These are phyloP conservation scores for Atherix ibis DNA, from an alignment of 2,888 invertebrate species.

Conservation along the genomic window DNA sequence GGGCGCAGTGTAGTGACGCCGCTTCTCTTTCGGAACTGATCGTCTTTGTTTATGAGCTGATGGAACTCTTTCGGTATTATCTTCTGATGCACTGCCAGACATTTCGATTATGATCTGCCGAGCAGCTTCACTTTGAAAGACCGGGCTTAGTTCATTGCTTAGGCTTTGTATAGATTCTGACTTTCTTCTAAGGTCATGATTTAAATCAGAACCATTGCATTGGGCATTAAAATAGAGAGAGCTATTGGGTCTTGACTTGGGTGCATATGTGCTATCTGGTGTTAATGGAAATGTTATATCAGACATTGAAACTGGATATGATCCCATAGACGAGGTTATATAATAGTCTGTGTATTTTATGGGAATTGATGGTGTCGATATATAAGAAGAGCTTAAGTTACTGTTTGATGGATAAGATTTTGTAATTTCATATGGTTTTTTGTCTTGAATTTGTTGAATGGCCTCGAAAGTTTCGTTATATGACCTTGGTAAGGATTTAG, in stretches of 20 bases:
- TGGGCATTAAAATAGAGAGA: no score
- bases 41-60: slow-evolving; percentile 45
- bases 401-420: slow-evolving; percentile 2
- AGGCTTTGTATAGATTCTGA: slow-evolving; percentile 31
- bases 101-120: slow-evolving; percentile 74
- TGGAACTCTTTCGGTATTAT: slow-evolving; percentile 33
- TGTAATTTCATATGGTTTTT: slow-evolving; percentile 2
- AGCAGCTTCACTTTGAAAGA: slow-evolving; percentile 76
- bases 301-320: slow-evolving; percentile 17
- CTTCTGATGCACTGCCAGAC: slow-evolving; percentile 36
- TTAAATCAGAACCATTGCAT: background rate
- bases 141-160: slow-evolving; percentile 49
- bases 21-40: slow-evolving; percentile 64
- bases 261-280: background rate
- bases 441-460: slow-evolving; percentile 6
- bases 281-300: slow-evolving; percentile 22
- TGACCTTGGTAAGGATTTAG: slow-evolving; percentile 39
- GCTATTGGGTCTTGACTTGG: slow-evolving; percentile 12
- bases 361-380: slow-evolving; percentile 10
- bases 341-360: slow-evolving; percentile 17
- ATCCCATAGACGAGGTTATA: slow-evolving; percentile 11
- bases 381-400: slow-evolving; percentile 1
- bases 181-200: slow-evolving; percentile 15
- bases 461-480: slow-evolving; percentile 14
- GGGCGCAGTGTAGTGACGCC: slow-evolving; percentile 77